Evolutionary conservation across 1,140 invertebrate species (phyloP), one percentile per base, ranked within the genome.

Genomic region (Procambarus virginalis): DNA sequence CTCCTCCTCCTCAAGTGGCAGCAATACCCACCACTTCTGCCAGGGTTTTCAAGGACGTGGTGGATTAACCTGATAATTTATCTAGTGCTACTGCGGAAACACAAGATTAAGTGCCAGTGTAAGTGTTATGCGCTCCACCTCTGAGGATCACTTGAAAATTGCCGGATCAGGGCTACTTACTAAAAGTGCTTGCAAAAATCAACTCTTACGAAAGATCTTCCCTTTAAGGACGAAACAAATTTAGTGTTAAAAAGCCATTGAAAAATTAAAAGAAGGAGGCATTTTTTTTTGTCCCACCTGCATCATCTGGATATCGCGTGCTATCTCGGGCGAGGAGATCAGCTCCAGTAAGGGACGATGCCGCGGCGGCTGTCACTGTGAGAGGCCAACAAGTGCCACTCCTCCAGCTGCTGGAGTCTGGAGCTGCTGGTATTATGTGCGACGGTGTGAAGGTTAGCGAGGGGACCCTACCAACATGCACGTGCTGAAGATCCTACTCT

Each of bases 401-500:
- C 80, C 80, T 82, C 58, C 79, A 17, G 80, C 34, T 34, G 14
- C 58, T 82, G 46, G 8, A 64, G 58, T 68, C n/a, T 73, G 68
- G 68, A 22, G 22, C 68, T 34, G n/a, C 68, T 34, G 58, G 14
- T 60, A 82, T 82, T 82, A 82, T 82, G 80, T 82, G 80, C 68
- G 80, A 82, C 68, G 68, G 80, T 82, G 80, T 64, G 60, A 64
- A 17, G 46, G 20, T 48, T 48, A 60, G 48, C 46, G 80, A 46
- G 80, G 80, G 58, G 45, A 81, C 79, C 5, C 34, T 17, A 64
- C 46, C 80, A 82, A 68, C 34, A 82, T 82, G 80, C 68, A 64
- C 80, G 58, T 82, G 58, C 60, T 82, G 80, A 82, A 82, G 80
- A 68, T 82, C 80, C 80, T 82, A 17, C 80, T 82, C 12, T 14